These are phyloP conservation scores for Hippocampus comes DNA, from an alignment of 2,113 vertebrate genomes.

Conservation along the genomic window DNA sequence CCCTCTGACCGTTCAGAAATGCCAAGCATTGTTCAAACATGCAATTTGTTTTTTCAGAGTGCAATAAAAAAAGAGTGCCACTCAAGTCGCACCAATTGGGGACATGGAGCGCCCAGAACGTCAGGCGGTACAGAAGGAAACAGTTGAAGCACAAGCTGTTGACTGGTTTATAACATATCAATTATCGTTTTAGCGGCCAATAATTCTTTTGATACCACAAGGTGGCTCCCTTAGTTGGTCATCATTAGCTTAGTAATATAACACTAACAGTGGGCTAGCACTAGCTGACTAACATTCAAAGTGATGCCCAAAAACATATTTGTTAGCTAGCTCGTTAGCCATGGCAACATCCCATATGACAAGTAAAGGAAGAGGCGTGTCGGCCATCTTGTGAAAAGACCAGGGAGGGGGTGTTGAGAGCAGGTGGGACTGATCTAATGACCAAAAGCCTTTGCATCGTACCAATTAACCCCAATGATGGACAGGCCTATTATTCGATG, in stretches of 20 bases:
- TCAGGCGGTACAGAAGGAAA: no score
- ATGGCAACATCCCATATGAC: not conserved
- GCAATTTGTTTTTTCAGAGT: no score
- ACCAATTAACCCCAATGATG: slow-evolving; percentile 78
- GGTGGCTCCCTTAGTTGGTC: not conserved
- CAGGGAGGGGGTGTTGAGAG: slow-evolving; percentile 47
- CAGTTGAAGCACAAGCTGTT: no score
- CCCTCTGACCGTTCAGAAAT: no score
- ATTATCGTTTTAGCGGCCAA: not conserved
- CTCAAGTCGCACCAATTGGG: no score
- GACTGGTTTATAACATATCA: not conserved
- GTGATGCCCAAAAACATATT: not conserved
- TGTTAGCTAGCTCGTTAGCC: not conserved
- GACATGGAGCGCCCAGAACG: no score
- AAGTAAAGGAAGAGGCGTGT: slow-evolving; percentile 14
- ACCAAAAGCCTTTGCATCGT: slow-evolving; percentile 59
- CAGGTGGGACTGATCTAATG: slow-evolving; percentile 80
- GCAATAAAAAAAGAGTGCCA: no score
- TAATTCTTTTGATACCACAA: not conserved
- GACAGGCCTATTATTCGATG: slow-evolving; percentile 77
- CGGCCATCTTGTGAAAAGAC: slow-evolving; percentile 50
- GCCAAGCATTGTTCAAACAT: no score
- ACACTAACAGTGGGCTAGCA: not conserved
- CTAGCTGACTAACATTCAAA: not conserved
- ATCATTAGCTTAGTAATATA: not conserved